Base-by-base conservation (phyloP, 2,888 invertebrate species). In the Minunthozetes semirufus region DNA sequence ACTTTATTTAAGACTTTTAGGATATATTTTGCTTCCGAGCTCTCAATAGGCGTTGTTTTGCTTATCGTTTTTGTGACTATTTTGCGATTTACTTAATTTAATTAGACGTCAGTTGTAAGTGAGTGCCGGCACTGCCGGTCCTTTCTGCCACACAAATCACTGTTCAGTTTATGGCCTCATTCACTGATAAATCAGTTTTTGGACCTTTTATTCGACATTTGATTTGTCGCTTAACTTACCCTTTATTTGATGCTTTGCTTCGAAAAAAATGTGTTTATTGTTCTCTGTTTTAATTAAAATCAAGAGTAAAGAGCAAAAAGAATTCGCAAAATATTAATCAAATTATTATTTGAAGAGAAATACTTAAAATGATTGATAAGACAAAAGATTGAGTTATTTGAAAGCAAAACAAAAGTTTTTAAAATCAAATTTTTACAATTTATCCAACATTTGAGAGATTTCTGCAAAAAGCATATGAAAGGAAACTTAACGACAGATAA, bases 81-180 rank as follows among this genome's bases (percentile, higher is more conserved):
- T 56, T 56, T 56, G 56, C 25, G 56, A 63, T 63, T 63, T 63
- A 63, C 63, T 38, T 63, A 63, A 63, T 63, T 61, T 63, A 63
- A 63, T 63, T 63, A 63, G n/a, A 63, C 63, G 63, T 63, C 63
- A 63, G 63, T 17, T 33, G 63, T 63, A 29, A 63, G 33, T 63
- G 33, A 63, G 17, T 63, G 33, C 33, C 27, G 42, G 42, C 11
- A 6, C 42, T 5, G 33, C 33, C 33, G 3, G 33, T 33, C 33
- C 33, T 33, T 8, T 33, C 33, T 33, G 4, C 8, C 33, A 33
- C 42, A 42, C 42, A 42, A 42, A 42, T 42, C 42, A 42, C 5
- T 13, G 42, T 11, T 42, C 42, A 42, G 42, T 11, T 6, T 42
- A 6, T 42, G 42, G 42, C 42, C 42, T 42, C 42, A 42, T 42